phyloP scores from a whole-genome alignment of 1,140 invertebrate genomes.

The Drosophila lacertosa region DNA sequence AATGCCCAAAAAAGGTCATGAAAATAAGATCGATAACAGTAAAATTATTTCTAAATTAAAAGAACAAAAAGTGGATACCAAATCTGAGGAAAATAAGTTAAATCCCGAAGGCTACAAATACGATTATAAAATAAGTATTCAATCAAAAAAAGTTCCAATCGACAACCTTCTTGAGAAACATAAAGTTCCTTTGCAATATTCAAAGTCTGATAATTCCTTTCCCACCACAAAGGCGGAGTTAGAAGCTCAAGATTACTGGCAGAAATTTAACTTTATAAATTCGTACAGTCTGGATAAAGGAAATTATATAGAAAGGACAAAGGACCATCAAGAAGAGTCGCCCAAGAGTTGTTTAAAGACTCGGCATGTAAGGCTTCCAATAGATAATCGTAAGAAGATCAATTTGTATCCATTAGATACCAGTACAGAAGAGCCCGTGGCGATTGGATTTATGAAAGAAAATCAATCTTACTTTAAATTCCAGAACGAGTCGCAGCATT shows the following conservation, averaged over 20 bases:
- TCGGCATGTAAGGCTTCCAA: too few species aligned
- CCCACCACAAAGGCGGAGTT: neutral
- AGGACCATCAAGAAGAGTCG: neutral
- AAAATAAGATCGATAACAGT: too few species aligned
- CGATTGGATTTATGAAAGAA: too few species aligned
- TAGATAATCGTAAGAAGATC: too few species aligned
- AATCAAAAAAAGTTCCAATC: neutral
- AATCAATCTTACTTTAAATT: too few species aligned
- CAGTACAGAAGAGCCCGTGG: too few species aligned
- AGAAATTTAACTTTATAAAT: neutral
- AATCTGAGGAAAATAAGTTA: neutral
- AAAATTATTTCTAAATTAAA: neutral
- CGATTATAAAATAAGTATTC: slow-evolving; percentile 5
- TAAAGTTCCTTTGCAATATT: slow-evolving; percentile 4
- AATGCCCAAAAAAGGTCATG: neutral
- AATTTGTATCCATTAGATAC: too few species aligned
- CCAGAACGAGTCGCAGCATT: neutral
- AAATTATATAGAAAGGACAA: neutral
- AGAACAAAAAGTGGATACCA: neutral
- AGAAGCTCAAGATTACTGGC: neutral
- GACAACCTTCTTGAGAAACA: neutral
- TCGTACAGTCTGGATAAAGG: neutral
- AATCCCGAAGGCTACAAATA: neutral
- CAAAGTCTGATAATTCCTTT: slow-evolving; percentile 14
- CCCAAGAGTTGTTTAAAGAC: too few species aligned